phyloP scores from a whole-genome alignment of 2,113 vertebrate genomes.

The Noctilio leporinus region DNA sequence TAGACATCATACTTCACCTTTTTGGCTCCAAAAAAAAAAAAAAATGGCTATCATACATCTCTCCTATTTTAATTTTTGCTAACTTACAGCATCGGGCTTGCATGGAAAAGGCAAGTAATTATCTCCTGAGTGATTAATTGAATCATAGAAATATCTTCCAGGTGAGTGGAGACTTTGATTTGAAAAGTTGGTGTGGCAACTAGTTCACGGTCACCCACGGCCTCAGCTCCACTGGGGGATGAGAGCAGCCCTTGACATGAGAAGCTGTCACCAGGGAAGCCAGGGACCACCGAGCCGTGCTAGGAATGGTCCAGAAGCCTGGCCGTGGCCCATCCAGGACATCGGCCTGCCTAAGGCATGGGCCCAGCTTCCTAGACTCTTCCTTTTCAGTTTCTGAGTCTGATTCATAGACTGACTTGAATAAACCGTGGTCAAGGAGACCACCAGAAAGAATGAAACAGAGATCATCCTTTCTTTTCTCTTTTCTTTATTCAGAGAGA shows the following conservation, averaged over 20 bases:
- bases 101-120: neutral
- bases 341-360: no score
- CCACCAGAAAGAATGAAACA: neutral
- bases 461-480: no score
- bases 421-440: neutral
- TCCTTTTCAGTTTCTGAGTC: neutral
- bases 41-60: neutral
- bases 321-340: neutral
- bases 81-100: neutral
- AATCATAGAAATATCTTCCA: neutral
- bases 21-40: no score
- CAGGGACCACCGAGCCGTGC: neutral
- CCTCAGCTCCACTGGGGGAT: neutral
- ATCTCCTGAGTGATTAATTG: neutral
- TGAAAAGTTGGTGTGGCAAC: neutral
- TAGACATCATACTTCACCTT: neutral
- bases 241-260: rapidly evolving
- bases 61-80: neutral
- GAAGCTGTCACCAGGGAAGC: neutral
- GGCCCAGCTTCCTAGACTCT: neutral
- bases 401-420: neutral
- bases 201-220: rapidly evolving
- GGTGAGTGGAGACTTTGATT: neutral
- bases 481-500: no score
- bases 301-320: neutral